Evolutionary conservation across 2,888 invertebrate genomes (phyloP).

Genomic region (Volucella zonaria): DNA sequence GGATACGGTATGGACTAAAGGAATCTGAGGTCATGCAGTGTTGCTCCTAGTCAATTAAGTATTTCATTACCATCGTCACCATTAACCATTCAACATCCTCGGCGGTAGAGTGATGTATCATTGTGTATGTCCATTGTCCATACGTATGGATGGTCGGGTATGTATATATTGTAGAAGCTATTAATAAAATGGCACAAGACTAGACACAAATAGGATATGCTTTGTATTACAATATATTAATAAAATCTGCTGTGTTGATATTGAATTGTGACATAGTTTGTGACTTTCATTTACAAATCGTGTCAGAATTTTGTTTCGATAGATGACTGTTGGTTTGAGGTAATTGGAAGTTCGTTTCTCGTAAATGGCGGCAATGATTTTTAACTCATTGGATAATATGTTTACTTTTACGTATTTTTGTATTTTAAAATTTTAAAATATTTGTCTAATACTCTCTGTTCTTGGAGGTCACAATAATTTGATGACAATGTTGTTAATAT

Average conservation of each 20-base stretch:
- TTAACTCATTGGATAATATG: too few species aligned
- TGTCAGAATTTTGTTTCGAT: slow-evolving; percentile 2
- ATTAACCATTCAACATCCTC: slow-evolving; percentile 29
- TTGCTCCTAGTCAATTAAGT: slow-evolving; percentile 55
- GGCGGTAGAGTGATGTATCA: slow-evolving; percentile 24
- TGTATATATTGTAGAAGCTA: neutral
- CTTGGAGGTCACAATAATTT: too few species aligned
- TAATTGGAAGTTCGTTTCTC: neutral
- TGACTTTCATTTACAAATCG: slow-evolving; percentile 27
- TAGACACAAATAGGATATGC: slow-evolving; percentile 37
- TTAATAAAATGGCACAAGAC: slow-evolving; percentile 38
- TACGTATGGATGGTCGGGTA: too few species aligned
- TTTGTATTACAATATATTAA: slow-evolving; percentile 1
- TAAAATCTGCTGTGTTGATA: slow-evolving; percentile 35
- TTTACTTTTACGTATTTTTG: too few species aligned
- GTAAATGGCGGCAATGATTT: too few species aligned
- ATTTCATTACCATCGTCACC: slow-evolving; percentile 64
- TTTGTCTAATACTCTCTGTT: too few species aligned
- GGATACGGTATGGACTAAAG: slow-evolving; percentile 23
- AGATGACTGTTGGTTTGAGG: neutral
- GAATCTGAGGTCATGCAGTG: slow-evolving; percentile 53
- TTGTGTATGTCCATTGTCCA: neutral
- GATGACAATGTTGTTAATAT: too few species aligned
- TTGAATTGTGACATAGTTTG: slow-evolving; percentile 43
- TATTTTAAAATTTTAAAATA: too few species aligned